A percentile compares a stretch with the other conserved stretches of the same genome.
Evolutionary conservation across 2,797 vertebrate species (phyloP).

Genomic region (Triplophysa yarkandensis): DNA sequence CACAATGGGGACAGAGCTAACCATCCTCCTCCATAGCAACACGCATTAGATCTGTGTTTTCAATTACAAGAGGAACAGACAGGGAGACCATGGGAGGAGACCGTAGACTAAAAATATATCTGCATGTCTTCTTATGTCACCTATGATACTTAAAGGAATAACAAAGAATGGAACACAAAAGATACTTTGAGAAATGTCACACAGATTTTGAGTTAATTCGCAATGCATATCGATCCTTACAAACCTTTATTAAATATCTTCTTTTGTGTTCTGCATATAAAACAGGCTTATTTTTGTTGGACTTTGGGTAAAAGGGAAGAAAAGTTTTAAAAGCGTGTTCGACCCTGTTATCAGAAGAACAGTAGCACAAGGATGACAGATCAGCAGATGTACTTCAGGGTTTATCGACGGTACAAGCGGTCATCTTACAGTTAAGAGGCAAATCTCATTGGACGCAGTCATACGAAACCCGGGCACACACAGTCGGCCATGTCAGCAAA

Average conservation of each 20-base stretch:
- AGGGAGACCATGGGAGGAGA: background rate
- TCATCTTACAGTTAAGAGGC: slow-evolving; percentile 46
- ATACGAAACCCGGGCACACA: slow-evolving; percentile 19
- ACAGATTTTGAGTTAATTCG: too few relatives aligned
- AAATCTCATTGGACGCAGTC: slow-evolving; percentile 35
- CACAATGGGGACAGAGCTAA: slow-evolving; percentile 17
- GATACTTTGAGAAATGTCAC: too few relatives aligned
- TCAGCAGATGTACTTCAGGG: slow-evolving; percentile 41
- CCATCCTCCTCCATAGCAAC: slow-evolving; percentile 35
- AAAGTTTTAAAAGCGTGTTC: slow-evolving; percentile 8
- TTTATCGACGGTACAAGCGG: slow-evolving; percentile 38
- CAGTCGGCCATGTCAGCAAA: slow-evolving; percentile 45
- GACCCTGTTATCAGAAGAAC: slow-evolving; percentile 39
- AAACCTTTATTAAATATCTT: too few relatives aligned
- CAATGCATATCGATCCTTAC: too few relatives aligned
- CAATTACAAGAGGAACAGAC: slow-evolving; percentile 14
- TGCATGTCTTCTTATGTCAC: too few relatives aligned
- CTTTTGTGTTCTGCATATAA: too few relatives aligned
- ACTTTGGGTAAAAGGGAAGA: too few relatives aligned
- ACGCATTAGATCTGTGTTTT: slow-evolving; percentile 28
- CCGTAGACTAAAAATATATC: too few relatives aligned
- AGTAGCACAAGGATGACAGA: slow-evolving; percentile 17
- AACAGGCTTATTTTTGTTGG: too few relatives aligned
- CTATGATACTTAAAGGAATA: too few relatives aligned
- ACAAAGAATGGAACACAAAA: too few relatives aligned